A percentile compares a stretch with the other conserved stretches of the same genome.
Evolutionary conservation across 2,888 invertebrate genomes (phyloP).

Genomic region (Eutolmus rufibarbis): DNA sequence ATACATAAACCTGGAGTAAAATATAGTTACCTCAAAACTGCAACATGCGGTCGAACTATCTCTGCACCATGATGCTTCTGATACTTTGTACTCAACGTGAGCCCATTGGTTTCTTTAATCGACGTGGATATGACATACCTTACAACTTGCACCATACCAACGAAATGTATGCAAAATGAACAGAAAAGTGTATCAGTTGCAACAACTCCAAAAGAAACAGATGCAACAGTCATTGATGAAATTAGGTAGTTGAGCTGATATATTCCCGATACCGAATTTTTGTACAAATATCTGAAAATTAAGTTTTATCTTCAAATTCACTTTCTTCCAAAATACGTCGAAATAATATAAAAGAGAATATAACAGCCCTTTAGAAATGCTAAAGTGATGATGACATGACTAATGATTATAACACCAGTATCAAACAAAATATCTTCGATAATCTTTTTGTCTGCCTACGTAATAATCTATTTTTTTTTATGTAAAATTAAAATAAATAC

Average conservation of each 20-base stretch:
- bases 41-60: neutral
- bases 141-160: neutral
- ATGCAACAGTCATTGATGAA: neutral
- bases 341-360: too few species aligned
- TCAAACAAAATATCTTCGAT: too few species aligned
- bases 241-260: neutral
- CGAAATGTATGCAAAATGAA: neutral
- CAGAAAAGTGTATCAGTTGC: neutral
- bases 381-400: too few species aligned
- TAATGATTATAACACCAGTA: too few species aligned
- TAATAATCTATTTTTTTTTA: too few species aligned
- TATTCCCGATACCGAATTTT: neutral
- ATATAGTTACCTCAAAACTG: neutral
- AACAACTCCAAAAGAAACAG: neutral
- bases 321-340: too few species aligned
- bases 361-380: too few species aligned
- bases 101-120: neutral
- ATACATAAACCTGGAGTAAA: neutral
- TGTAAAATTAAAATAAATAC: neutral
- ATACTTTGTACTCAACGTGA: neutral
- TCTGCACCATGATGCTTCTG: neutral
- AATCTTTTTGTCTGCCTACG: too few species aligned
- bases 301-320: neutral
- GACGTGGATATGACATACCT: neutral
- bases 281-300: neutral